A percentile compares a stretch with the other conserved stretches of the same genome.
Evolutionary conservation across 2,113 vertebrate genomes (phyloP).

Genomic region (Actenoides hombroni): DNA sequence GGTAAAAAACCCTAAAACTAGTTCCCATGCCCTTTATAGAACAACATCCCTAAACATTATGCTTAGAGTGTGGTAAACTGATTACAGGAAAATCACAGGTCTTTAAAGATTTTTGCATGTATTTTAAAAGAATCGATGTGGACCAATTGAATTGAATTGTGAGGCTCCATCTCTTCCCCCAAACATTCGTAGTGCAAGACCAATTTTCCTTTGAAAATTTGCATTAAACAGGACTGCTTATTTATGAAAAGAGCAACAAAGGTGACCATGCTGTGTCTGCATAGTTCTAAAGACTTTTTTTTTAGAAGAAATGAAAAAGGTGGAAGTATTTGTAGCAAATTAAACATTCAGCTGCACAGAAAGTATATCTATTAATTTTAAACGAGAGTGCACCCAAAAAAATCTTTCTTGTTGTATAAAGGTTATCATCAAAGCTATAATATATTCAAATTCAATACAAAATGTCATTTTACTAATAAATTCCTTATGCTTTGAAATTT

Average conservation of each 20-base stretch:
- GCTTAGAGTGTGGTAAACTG: neutral
- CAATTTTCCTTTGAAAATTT: neutral
- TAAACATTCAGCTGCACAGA: conserved; percentile 60
- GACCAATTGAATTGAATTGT: neutral
- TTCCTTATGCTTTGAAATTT: conserved; percentile 59
- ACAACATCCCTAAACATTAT: neutral
- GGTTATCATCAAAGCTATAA: conserved; percentile 59
- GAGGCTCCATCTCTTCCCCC: neutral
- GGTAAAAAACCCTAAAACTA: neutral
- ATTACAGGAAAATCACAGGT: neutral
- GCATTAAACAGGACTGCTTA: neutral
- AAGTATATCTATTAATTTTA: conserved; percentile 69
- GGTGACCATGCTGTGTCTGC: neutral
- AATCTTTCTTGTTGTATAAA: conserved; percentile 55
- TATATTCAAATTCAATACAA: conserved; percentile 65
- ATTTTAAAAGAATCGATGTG: neutral
- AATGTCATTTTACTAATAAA: conserved; percentile 65
- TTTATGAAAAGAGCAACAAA: neutral
- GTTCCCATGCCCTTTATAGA: neutral
- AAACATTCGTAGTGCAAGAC: neutral
- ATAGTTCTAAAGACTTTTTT: neutral
- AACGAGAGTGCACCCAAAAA: conserved; percentile 32
- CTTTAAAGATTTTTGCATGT: neutral
- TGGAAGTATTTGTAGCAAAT: conserved; percentile 50
- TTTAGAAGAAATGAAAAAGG: conserved; percentile 45